Evolutionary conservation across 2,888 invertebrate species (phyloP).

Genomic region (Conus canariensis): DNA sequence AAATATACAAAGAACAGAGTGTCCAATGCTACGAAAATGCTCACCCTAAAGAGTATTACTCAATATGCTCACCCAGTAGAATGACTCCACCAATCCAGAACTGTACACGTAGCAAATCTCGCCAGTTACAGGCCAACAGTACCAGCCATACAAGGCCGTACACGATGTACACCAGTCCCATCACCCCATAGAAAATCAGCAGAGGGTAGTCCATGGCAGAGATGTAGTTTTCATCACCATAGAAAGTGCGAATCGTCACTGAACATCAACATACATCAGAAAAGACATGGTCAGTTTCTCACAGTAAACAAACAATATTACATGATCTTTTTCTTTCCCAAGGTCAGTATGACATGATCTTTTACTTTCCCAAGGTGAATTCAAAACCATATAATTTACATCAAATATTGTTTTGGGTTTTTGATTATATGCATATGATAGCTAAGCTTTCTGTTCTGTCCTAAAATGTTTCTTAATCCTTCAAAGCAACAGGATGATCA

Average conservation of each 20-base stretch:
- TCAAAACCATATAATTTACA: too few relatives aligned
- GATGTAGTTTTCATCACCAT: constrained; percentile 87
- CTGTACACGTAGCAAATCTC: constrained; percentile 93
- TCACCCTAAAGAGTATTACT: neutral
- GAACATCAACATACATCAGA: constrained; percentile 40
- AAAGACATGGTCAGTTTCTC: neutral
- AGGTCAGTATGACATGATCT: too few relatives aligned
- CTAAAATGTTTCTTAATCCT: too few relatives aligned
- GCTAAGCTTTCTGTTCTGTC: too few relatives aligned
- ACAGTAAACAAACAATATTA: neutral
- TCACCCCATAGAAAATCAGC: constrained; percentile 91
- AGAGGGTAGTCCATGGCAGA: constrained; percentile 94
- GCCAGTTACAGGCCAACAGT: constrained; percentile 92
- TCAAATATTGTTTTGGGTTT: too few relatives aligned
- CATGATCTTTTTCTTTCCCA: too few relatives aligned
- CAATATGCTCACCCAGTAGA: constrained; percentile 83
- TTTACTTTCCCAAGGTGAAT: too few relatives aligned
- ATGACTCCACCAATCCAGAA: constrained; percentile 98
- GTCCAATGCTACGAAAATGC: too few relatives aligned
- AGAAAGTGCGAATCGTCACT: constrained; percentile 85
- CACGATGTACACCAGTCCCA: constrained; percentile 93
- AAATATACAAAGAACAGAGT: too few relatives aligned
- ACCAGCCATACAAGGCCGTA: constrained; percentile 90
- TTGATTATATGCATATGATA: too few relatives aligned
- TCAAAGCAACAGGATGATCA: too few relatives aligned